Evolutionary conservation across 2,113 vertebrate species (phyloP).

Genomic region (Dolichotis patagonum): DNA sequence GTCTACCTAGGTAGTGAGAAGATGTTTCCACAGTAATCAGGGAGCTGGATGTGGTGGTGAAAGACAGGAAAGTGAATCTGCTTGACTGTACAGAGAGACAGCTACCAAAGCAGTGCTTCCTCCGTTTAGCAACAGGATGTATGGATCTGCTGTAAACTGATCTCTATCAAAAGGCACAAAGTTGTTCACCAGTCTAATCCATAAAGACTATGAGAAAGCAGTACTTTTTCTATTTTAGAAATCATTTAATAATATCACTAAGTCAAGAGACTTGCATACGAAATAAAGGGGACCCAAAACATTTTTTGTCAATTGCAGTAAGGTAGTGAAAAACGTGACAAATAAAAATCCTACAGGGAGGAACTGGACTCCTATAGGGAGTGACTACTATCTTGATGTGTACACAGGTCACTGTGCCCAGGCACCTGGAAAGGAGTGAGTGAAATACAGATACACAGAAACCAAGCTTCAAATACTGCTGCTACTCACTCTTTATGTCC

Average conservation of each 20-base stretch:
- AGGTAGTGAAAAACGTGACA: not conserved
- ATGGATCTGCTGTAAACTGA: not conserved
- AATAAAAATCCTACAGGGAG: not conserved
- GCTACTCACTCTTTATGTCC: not conserved
- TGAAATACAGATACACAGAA: fast-evolving
- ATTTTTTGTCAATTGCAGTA: not conserved
- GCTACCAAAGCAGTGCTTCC: not conserved
- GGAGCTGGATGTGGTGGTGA: not conserved
- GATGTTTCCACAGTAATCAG: not conserved
- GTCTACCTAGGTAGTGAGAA: not conserved
- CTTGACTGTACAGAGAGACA: not conserved
- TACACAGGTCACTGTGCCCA: not conserved
- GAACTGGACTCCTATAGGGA: not conserved
- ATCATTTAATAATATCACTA: not conserved
- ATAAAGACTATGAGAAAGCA: not conserved
- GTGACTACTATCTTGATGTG: no score
- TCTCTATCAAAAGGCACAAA: not conserved
- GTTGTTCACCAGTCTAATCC: not conserved
- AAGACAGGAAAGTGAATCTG: not conserved
- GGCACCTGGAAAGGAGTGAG: not conserved
- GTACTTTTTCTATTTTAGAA: not conserved
- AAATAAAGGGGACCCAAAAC: not conserved
- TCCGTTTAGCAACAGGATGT: not conserved
- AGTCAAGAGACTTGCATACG: not conserved
- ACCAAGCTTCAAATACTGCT: not conserved